Evolutionary conservation across 2,113 vertebrate species (phyloP).

Genomic region (Gambusia holbrooki): DNA sequence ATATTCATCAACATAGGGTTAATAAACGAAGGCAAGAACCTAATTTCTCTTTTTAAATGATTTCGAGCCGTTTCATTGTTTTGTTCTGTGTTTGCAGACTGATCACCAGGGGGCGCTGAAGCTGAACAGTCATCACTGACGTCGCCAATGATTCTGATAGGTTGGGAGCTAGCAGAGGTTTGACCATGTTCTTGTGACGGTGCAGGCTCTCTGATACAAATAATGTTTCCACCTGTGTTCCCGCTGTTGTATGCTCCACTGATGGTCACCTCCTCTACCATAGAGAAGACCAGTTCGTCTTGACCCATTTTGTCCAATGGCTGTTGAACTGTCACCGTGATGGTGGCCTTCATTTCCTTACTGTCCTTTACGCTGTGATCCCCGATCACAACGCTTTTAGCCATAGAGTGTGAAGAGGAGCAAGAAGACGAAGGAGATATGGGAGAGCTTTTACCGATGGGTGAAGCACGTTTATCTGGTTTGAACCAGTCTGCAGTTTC

Average conservation of each 20-base stretch:
- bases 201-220: conserved; percentile 88
- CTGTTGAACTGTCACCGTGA: conserved; percentile 94
- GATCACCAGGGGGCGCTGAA: neutral
- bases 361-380: conserved; percentile 67
- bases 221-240: conserved; percentile 88
- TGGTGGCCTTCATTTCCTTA: conserved; percentile 89
- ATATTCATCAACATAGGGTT: conserved; percentile 88
- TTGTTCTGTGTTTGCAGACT: neutral
- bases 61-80: conserved; percentile 16
- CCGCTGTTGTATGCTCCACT: conserved; percentile 84
- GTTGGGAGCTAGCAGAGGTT: conserved; percentile 82
- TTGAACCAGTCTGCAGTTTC: conserved; percentile 80
- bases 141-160: conserved; percentile 95
- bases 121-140: conserved; percentile 80
- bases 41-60: conserved; percentile 44
- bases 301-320: conserved; percentile 92
- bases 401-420: conserved; percentile 64
- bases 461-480: conserved; percentile 86
- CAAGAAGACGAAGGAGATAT: conserved; percentile 75
- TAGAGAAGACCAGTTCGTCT: conserved; percentile 95
- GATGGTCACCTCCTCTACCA: conserved; percentile 95
- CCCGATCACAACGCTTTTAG: conserved; percentile 63
- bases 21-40: conserved; percentile 83
- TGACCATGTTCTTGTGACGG: conserved; percentile 78
- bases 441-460: conserved; percentile 92